Percentiles rank a stretch among this genome's conserved stretches.
Conservation (phyloP, 2,797 vertebrate genomes). For the Fistularia tabacaria region DNA sequence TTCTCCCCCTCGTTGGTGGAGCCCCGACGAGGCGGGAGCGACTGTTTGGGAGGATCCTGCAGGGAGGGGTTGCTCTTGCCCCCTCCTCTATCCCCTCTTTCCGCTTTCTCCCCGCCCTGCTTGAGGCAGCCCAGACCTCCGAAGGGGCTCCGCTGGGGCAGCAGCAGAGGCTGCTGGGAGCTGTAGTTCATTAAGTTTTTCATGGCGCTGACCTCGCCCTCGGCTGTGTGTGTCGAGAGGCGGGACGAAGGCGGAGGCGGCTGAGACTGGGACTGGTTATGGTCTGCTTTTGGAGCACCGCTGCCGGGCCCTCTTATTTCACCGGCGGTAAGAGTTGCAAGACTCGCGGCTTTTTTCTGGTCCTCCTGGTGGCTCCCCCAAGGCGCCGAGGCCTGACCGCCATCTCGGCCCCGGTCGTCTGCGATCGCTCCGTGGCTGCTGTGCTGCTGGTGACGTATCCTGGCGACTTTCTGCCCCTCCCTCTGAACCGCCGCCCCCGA, state of each 20-base stretch:
- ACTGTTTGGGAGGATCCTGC: conserved; percentile 77
- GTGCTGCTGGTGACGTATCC: conserved; percentile 94
- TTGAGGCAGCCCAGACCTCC: conserved; percentile 85
- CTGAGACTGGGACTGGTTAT: conserved; percentile 52
- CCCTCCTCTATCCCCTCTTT: conserved; percentile 62
- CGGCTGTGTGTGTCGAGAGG: conserved; percentile 42
- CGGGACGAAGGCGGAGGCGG: conserved; percentile 36
- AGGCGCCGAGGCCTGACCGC: conserved; percentile 64
- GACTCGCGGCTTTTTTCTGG: conserved; percentile 77
- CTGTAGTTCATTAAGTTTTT: conserved; percentile 94
- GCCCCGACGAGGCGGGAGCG: conserved; percentile 74
- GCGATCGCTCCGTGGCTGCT: conserved; percentile 54
- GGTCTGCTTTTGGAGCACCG: conserved; percentile 38
- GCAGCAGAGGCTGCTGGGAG: conserved; percentile 82
- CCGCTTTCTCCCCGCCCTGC: conserved; percentile 76
- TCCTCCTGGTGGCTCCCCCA: conserved; percentile 70
- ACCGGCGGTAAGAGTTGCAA: conserved; percentile 64
- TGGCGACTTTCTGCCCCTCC: conserved; percentile 87
- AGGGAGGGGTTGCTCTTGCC: conserved; percentile 68
- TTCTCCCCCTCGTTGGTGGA: conserved; percentile 79
- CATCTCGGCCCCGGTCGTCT: conserved; percentile 73
- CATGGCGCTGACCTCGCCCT: conserved; percentile 88
- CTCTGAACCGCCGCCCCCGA: conserved; percentile 71
- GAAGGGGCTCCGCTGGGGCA: conserved; percentile 89
- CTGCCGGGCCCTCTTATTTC: conserved; percentile 71